Conservation (phyloP, 2,888 invertebrate species). For the Hirtodrosophila confusa region DNA sequence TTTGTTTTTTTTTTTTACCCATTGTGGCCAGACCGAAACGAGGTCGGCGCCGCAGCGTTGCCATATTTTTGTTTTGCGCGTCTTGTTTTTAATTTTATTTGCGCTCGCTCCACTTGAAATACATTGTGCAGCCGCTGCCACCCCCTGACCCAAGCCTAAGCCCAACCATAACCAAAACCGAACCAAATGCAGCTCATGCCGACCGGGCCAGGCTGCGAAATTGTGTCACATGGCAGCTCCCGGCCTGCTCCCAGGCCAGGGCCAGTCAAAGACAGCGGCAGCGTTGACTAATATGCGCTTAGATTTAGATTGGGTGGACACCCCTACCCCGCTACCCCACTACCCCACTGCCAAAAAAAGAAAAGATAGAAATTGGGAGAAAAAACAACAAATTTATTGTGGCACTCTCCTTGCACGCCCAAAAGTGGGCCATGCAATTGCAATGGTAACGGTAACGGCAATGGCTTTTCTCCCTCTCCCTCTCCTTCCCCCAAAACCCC, state of each 20-base stretch:
- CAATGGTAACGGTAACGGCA: constrained; percentile 26
- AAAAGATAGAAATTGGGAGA: not conserved
- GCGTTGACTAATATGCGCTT: constrained; percentile 66
- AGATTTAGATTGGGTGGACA: constrained; percentile 56
- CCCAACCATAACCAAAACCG: constrained; percentile 1
- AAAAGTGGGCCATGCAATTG: constrained; percentile 74
- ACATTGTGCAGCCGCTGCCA: constrained; percentile 64
- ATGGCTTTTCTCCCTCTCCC: not conserved
- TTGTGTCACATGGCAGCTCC: constrained; percentile 63
- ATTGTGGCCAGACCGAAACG: constrained; percentile 65
- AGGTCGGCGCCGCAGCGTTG: constrained; percentile 77
- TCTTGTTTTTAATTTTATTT: constrained; percentile 75
- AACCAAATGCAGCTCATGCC: constrained; percentile 9
- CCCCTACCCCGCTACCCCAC: not conserved
- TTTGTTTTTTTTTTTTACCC: constrained; percentile 21
- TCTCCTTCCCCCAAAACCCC: not conserved
- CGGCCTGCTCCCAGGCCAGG: constrained; percentile 60
- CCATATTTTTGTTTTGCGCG: constrained; percentile 68
- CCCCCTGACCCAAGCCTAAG: constrained; percentile 7
- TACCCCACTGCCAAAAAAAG: constrained; percentile 9
- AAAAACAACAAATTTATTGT: constrained; percentile 47
- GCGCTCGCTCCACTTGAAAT: constrained; percentile 75
- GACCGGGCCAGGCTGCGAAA: constrained; percentile 47
- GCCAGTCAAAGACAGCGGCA: constrained; percentile 63
- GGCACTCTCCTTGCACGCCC: constrained; percentile 24